These are phyloP conservation scores for Drosophila nr. perissopoda DNA, from an alignment of 2,888 invertebrate genomes.

Conservation along the genomic window DNA sequence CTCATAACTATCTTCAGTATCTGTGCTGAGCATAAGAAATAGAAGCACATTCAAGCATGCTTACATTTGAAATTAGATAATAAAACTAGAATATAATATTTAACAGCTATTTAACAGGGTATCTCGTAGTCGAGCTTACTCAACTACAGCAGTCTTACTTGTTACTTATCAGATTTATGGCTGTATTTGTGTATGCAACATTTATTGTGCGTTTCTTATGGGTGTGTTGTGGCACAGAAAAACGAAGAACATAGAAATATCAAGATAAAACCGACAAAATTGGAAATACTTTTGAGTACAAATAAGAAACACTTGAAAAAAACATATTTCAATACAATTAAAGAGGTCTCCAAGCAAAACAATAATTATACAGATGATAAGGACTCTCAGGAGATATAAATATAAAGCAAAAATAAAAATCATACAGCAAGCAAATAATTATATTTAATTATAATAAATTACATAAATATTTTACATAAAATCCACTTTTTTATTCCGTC, in stretches of 20 bases:
- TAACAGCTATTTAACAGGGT: neutral
- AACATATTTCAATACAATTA: neutral
- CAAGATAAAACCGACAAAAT: neutral
- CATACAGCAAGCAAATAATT: too few relatives aligned
- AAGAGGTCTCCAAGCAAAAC: neutral
- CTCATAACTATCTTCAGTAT: neutral
- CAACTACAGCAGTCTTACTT: neutral
- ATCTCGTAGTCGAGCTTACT: neutral
- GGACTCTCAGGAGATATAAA: neutral
- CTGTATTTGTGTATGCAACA: neutral
- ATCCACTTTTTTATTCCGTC: neutral
- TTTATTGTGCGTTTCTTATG: neutral
- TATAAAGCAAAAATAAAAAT: too few relatives aligned
- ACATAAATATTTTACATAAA: neutral
- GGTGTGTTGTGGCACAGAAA: neutral
- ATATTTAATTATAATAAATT: neutral
- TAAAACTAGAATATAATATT: neutral
- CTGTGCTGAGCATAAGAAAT: neutral
- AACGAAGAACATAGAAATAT: neutral
- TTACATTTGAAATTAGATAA: neutral
- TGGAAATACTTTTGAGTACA: fast-evolving
- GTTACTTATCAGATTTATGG: neutral
- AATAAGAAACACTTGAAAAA: neutral
- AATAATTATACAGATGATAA: neutral
- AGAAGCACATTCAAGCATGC: neutral